Base-by-base conservation (phyloP, 2,797 vertebrate species). In the Gadopsis marmoratus region DNA sequence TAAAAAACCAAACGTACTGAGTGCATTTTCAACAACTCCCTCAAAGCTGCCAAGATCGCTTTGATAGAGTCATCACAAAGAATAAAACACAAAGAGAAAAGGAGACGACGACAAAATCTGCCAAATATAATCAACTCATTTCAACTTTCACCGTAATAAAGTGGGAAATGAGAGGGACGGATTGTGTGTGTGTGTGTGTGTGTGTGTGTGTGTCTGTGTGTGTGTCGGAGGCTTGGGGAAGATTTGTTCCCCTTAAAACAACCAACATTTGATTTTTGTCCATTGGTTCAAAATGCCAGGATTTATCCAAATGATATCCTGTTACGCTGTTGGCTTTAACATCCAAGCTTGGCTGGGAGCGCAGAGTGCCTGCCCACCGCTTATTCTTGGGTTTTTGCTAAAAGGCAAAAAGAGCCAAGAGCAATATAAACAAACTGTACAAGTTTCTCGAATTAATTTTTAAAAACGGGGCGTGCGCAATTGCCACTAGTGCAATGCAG, bases 301-400 rank as follows among this genome's bases (percentile, higher is more conserved):
- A 80, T 77, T 86, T 83, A 81, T 64, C 83, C 71, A 69, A 78
- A 80, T 55, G 61, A 76, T 82, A 84, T 89, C 84, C 62, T 59
- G 50, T 86, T 80, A 79, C 74, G n/a, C 48, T 74, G 64, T 45
- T 90, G 87, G 84, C 83, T 73, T 67, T 31, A 47, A 82, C 77
- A 78, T 89, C 68, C 64, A 71, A 86, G 78, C 78, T 73, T 80
- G 85, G 78, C 88, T 70, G 48, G 6, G 29, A 72, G 74, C 31
- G 71, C 76, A 76, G 60, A 85, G 74, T 11, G 54, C 43, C 75
- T 63, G 56, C 56, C 65, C 62, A 54, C 55, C 7, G 9, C 81
- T 78, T 68, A 41, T 82, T 84, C 72, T 79, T 26, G 48, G 48
- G 53, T 78, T 82, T 76, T 67, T 10, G 73, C 76, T 76, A 74